A percentile compares a stretch with the other conserved stretches of the same genome.
Evolutionary conservation across 2,113 vertebrate genomes (phyloP).

Genomic region (Opisthocomus hoazin): DNA sequence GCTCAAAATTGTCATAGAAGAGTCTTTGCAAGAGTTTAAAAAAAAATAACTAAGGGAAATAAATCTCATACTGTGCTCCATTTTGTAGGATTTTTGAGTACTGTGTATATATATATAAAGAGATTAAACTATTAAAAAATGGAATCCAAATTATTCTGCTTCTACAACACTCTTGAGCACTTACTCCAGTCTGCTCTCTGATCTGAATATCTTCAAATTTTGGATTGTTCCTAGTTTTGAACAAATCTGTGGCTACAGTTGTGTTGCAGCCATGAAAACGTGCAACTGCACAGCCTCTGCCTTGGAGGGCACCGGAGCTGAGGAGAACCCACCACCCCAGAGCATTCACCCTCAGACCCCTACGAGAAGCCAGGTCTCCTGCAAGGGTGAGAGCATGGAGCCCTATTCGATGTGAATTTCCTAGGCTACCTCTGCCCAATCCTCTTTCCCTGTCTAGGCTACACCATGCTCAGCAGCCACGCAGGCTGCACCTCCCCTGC

Average conservation of each 20-base stretch:
- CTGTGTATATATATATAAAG: neutral
- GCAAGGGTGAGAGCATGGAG: no score
- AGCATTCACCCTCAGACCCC: neutral
- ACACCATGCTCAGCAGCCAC: neutral
- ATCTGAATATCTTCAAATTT: neutral
- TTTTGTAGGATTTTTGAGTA: neutral
- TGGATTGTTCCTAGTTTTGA: neutral
- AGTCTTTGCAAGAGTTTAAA: neutral
- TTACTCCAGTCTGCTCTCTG: neutral
- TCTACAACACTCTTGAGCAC: neutral
- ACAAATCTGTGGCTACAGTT: neutral
- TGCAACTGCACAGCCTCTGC: neutral
- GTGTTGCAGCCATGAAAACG: neutral
- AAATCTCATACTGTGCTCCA: neutral
- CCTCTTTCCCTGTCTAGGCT: neutral
- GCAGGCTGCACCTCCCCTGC: neutral
- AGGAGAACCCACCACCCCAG: neutral
- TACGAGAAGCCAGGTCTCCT: rapidly evolving
- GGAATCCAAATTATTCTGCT: neutral
- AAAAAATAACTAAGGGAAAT: conserved; percentile 7
- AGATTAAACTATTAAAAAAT: neutral
- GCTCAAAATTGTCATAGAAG: neutral
- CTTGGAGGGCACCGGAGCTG: neutral
- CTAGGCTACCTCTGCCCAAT: neutral
- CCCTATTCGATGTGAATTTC: rapidly evolving